Percentiles rank a stretch among this genome's conserved stretches.
Evolutionary conservation across 2,888 invertebrate genomes (phyloP).

Genomic region (Argyresthia albistria): DNA sequence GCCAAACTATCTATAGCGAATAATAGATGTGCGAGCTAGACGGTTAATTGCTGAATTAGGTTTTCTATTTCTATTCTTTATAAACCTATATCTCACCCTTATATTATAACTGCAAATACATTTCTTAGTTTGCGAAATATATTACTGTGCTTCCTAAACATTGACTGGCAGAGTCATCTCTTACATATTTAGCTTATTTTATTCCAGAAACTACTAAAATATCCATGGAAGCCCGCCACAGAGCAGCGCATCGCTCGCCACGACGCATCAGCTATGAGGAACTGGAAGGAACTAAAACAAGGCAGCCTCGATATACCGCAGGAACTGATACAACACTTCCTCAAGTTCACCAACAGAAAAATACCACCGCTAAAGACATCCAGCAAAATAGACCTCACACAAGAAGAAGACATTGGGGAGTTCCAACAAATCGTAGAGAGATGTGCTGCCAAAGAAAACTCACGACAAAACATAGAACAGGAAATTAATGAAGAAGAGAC

Average conservation of each 20-base stretch:
- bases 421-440: constrained; percentile 58
- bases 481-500: constrained; percentile 10
- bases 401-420: constrained; percentile 45
- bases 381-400: constrained; percentile 40
- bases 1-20: too few relatives aligned
- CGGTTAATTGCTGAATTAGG: too few relatives aligned
- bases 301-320: constrained; percentile 63
- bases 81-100: too few relatives aligned
- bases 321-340: constrained; percentile 70
- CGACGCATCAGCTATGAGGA: constrained; percentile 76
- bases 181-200: neutral
- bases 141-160: too few relatives aligned
- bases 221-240: constrained; percentile 75
- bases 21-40: too few relatives aligned
- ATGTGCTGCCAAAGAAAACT: constrained; percentile 35
- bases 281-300: constrained; percentile 78
- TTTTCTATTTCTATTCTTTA: too few relatives aligned
- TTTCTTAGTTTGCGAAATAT: too few relatives aligned
- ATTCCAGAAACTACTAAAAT: constrained; percentile 75
- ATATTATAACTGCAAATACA: too few relatives aligned
- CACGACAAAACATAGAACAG: constrained; percentile 4
- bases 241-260: constrained; percentile 73
- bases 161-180: too few relatives aligned
- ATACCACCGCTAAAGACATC: constrained; percentile 54
- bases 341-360: constrained; percentile 76